Evolutionary conservation across 2,113 vertebrate genomes (phyloP), one percentile per base, ranked within the genome.

Genomic region (Tetraodon nigroviridis): DNA sequence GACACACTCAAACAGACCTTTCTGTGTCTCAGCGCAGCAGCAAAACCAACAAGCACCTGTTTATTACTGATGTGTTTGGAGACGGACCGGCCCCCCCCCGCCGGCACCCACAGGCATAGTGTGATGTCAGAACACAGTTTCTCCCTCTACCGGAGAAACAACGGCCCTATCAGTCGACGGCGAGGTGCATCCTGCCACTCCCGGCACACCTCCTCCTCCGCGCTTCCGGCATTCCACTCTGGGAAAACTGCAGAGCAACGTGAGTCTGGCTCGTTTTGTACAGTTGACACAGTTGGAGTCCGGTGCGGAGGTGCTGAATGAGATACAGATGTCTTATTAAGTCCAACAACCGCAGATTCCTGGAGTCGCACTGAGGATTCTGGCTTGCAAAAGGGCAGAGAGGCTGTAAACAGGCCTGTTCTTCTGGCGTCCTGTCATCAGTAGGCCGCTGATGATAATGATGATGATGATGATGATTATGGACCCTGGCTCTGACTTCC

Each of bases 21-120:
- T 71, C 62, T 69, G 69, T 72, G 67, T 67, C 40, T 18, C 64
- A 54, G 20, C 4, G 52, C 60, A 69, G 68, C 75, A 54, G 54
- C 51, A 61, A 61, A 67, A 75, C 61, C 67, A 57, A 58, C 17
- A 32, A 76, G 72, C 87, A 88, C 87, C 87, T 87, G 87, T 85
- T 86, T 76, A 78, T 69, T 61, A 75, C 74, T 65, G 13, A 70
- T 52, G 32, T 29, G 63, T 76, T 78, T 73, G 64, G 62, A 79
- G 66, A 75, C 53, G 18, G 54, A 32, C 62, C 18, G 47, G 74
- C 58, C 70, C 22, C 67, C 75, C 71, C 58, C 70, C 22, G 64
- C 75, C 71, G 67, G 68, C 61, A 60, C 63, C 52, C 52, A 62
- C 49, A 55, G 20, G 59, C 67, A 69, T 60, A 75, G 71, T 75